Percentiles rank a stretch among this genome's conserved stretches.
Evolutionary conservation across 2,888 invertebrate genomes (phyloP).

Genomic region (Palloptera scutellata): DNA sequence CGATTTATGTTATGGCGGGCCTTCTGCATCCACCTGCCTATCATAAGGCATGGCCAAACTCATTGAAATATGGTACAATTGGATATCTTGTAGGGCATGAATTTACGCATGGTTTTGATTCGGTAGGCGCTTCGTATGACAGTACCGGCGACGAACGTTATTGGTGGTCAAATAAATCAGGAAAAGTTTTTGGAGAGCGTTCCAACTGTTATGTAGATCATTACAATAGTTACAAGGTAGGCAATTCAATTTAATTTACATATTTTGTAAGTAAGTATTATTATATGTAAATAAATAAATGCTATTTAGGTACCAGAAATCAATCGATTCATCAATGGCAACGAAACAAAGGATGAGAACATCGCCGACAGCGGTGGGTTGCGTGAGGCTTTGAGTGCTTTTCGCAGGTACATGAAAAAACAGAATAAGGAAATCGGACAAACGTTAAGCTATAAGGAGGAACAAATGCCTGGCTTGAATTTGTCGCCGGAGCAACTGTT

Average conservation of each 20-base stretch:
- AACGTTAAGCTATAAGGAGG: constrained; percentile 37
- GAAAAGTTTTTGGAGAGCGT: constrained; percentile 49
- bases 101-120: constrained; percentile 58
- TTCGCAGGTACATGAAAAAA: constrained; percentile 49
- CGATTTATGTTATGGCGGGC: constrained; percentile 58
- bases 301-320: constrained; percentile 51
- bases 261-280: background rate
- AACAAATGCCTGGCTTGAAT: constrained; percentile 56
- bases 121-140: constrained; percentile 49
- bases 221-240: constrained; percentile 45
- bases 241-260: background rate
- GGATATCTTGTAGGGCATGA: constrained; percentile 59
- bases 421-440: constrained; percentile 21
- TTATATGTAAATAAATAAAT: background rate
- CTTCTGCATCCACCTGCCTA: constrained; percentile 55
- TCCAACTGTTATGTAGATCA: constrained; percentile 53
- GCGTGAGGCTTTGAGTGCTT: constrained; percentile 49
- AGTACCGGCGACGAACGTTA: constrained; percentile 41
- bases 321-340: constrained; percentile 54
- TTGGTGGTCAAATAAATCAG: constrained; percentile 57
- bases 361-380: constrained; percentile 59
- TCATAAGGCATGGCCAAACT: constrained; percentile 53
- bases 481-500: constrained; percentile 58
- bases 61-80: constrained; percentile 56
- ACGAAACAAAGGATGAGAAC: constrained; percentile 54